A percentile compares a stretch with the other conserved stretches of the same genome.
Evolutionary conservation across 2,113 vertebrate species (phyloP).

Genomic region (Lepus europaeus): DNA sequence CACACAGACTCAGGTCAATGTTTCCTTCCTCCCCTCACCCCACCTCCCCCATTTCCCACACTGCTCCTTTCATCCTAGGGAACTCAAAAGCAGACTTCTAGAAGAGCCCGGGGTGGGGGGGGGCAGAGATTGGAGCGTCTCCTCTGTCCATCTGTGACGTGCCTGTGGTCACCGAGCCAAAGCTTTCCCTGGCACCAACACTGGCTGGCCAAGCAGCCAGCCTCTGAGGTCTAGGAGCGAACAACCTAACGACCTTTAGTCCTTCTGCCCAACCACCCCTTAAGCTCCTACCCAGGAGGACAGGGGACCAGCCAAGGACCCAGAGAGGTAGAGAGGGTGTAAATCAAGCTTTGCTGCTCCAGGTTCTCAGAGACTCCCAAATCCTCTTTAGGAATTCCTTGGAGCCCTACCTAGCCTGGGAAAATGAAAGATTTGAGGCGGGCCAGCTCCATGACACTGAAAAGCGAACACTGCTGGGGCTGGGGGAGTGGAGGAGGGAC

Average conservation of each 20-base stretch:
- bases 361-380: slow-evolving; percentile 53
- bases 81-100: slow-evolving; percentile 57
- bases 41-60: slow-evolving; percentile 7
- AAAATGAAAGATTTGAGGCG: slow-evolving; percentile 89
- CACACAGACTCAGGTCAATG: slow-evolving; percentile 20
- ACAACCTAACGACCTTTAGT: neutral
- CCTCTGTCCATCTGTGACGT: neutral
- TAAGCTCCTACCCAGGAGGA: slow-evolving; percentile 66
- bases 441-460: slow-evolving; percentile 85
- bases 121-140: neutral
- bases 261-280: slow-evolving; percentile 28
- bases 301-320: slow-evolving; percentile 58
- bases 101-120: neutral
- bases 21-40: neutral
- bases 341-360: slow-evolving; percentile 67
- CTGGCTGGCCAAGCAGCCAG: slow-evolving; percentile 7
- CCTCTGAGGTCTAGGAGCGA: slow-evolving; percentile 8
- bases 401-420: slow-evolving; percentile 83
- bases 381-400: slow-evolving; percentile 17
- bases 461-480: slow-evolving; percentile 85
- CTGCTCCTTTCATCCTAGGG: slow-evolving; percentile 20
- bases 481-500: slow-evolving; percentile 79
- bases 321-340: slow-evolving; percentile 63
- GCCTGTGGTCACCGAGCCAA: neutral
- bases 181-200: neutral